Evolutionary conservation across 2,888 invertebrate genomes (phyloP).

Genomic region (Lacanobia wlatinum): DNA sequence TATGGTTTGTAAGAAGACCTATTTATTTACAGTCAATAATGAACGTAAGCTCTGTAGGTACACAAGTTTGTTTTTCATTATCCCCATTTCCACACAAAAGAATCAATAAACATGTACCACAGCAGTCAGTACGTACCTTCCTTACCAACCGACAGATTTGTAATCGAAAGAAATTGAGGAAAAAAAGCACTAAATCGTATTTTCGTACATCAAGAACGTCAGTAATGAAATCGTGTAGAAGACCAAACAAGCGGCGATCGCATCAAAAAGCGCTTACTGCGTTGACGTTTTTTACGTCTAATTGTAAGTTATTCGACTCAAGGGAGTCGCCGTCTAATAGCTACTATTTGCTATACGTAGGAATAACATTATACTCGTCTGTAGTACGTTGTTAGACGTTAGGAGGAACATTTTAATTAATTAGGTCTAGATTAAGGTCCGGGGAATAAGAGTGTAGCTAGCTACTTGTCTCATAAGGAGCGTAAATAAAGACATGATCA

Average conservation of each 20-base stretch:
- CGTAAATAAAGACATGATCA: background rate
- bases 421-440: conserved; percentile 30
- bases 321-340: conserved; percentile 64
- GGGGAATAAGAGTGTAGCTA: background rate
- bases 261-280: conserved; percentile 86
- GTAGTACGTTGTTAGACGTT: conserved; percentile 33
- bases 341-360: conserved; percentile 61
- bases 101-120: conserved; percentile 44
- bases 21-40: conserved; percentile 5
- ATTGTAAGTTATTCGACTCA: conserved; percentile 81
- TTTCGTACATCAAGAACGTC: conserved; percentile 76
- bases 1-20: background rate
- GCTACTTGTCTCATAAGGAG: background rate
- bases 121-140: conserved; percentile 20
- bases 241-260: conserved; percentile 79
- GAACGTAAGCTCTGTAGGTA: background rate
- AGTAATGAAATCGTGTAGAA: conserved; percentile 84
- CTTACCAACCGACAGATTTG: conserved; percentile 48
- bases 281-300: conserved; percentile 80
- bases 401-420: conserved; percentile 50
- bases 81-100: conserved; percentile 43
- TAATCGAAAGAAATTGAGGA: conserved; percentile 56
- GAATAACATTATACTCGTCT: conserved; percentile 63
- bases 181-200: conserved; percentile 47
- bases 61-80: conserved; percentile 10